Conservation (phyloP, 2,888 invertebrate species). For the Heliconius aoede region DNA sequence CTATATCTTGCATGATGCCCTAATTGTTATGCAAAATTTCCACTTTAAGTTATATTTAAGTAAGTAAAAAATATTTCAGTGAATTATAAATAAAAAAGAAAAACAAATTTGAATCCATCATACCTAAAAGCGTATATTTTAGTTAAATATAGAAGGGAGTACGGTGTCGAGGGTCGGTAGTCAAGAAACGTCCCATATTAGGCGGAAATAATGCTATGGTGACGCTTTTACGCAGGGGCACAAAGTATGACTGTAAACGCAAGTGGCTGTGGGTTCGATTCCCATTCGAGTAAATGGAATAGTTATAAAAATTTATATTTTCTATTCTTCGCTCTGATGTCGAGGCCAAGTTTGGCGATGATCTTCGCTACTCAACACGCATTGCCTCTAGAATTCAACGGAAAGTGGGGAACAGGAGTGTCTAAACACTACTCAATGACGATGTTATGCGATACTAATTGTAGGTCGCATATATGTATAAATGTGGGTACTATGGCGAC, state of each 20-base stretch:
- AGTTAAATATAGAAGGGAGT: not conserved
- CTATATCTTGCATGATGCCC: constrained; percentile 10
- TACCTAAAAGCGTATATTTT: not conserved
- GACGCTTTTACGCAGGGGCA: too few species aligned
- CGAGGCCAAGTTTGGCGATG: too few species aligned
- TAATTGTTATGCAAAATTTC: constrained; percentile 28
- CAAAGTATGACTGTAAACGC: too few species aligned
- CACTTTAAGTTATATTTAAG: not conserved
- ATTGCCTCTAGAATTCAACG: too few species aligned
- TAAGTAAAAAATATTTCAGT: not conserved
- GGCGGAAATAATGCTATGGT: not conserved
- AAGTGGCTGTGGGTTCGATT: too few species aligned
- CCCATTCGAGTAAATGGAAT: too few species aligned
- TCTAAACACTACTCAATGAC: too few species aligned
- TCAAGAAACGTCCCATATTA: constrained; percentile 7
- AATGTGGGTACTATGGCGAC: not conserved
- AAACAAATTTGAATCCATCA: not conserved
- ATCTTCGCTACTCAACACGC: too few species aligned
- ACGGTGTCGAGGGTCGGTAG: not conserved
- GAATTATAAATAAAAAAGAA: not conserved
- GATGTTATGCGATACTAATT: not conserved
- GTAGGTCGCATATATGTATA: not conserved
- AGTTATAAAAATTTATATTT: too few species aligned
- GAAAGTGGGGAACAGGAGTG: too few species aligned
- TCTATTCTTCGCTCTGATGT: too few species aligned